Conservation (phyloP, 2,888 invertebrate genomes). For the Salticus scenicus region DNA sequence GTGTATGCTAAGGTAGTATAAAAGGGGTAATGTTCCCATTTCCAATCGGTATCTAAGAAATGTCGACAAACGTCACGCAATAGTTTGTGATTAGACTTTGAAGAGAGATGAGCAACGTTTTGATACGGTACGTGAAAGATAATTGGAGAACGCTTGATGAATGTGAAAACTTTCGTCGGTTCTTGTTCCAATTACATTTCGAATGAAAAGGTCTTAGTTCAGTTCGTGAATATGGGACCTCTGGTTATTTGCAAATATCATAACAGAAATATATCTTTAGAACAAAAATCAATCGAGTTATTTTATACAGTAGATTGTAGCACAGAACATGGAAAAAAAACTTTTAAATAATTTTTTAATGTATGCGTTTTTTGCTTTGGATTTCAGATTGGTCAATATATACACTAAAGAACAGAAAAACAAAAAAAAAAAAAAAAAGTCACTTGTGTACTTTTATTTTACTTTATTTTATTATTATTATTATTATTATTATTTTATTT, state of each 20-base stretch:
- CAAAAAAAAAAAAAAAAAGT: too few relatives aligned
- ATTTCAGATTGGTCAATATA: too few relatives aligned
- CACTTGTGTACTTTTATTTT: too few relatives aligned
- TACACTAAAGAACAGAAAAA: too few relatives aligned
- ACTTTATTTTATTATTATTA: too few relatives aligned
- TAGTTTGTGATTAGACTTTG: background rate
- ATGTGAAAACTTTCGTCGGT: background rate
- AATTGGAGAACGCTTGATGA: background rate
- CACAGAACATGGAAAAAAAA: too few relatives aligned
- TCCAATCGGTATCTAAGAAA: background rate
- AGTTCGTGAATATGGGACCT: background rate
- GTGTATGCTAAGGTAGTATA: background rate
- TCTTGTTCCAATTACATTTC: background rate
- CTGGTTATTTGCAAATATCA: background rate
- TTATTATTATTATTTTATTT: too few relatives aligned
- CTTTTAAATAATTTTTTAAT: too few relatives aligned
- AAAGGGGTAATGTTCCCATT: background rate
- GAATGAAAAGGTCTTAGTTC: background rate
- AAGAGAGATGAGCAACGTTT: background rate
- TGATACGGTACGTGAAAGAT: background rate
- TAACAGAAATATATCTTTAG: background rate
- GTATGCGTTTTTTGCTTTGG: too few relatives aligned
- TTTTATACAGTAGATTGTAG: too few relatives aligned
- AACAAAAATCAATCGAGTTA: too few relatives aligned
- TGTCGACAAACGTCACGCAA: background rate